Evolutionary conservation across 2,113 vertebrate species (phyloP).

Genomic region (Kryptolebias marmoratus): DNA sequence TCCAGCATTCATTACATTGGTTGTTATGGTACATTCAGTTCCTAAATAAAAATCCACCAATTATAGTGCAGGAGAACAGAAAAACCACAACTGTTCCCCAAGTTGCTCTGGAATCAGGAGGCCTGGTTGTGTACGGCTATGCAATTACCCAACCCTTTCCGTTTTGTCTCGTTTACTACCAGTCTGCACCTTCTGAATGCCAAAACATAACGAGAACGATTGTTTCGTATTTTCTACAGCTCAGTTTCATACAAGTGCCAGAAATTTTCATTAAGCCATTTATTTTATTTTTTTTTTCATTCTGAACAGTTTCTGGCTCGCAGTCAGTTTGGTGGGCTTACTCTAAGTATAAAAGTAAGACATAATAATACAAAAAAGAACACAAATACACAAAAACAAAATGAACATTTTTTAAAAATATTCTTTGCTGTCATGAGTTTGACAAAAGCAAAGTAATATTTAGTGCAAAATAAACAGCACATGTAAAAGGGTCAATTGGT

Average conservation of each 20-base stretch:
- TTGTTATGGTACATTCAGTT: constrained; percentile 44
- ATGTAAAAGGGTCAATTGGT: too few species aligned
- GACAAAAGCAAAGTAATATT: too few species aligned
- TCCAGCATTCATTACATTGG: constrained; percentile 30
- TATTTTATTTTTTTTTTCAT: too few species aligned
- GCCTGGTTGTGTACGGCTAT: constrained; percentile 35
- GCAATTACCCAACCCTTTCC: constrained; percentile 56
- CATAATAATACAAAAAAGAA: too few species aligned
- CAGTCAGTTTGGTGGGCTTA: too few species aligned
- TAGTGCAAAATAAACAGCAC: too few species aligned
- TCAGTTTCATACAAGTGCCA: too few species aligned
- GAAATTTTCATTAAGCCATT: background rate
- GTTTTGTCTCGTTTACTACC: constrained; percentile 41
- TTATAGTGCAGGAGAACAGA: constrained; percentile 46
- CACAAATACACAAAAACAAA: too few species aligned
- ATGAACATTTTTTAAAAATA: too few species aligned
- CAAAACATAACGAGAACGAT: constrained; percentile 34
- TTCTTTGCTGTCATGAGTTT: too few species aligned
- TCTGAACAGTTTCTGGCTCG: too few species aligned
- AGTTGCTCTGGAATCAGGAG: constrained; percentile 31
- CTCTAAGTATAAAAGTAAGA: too few species aligned
- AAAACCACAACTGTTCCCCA: constrained; percentile 42
- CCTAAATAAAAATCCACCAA: constrained; percentile 55
- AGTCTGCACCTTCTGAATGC: constrained; percentile 34
- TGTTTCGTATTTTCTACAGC: constrained; percentile 18